phyloP scores from a whole-genome alignment of 2,113 vertebrate genomes.

The Macrotis lagotis region DNA sequence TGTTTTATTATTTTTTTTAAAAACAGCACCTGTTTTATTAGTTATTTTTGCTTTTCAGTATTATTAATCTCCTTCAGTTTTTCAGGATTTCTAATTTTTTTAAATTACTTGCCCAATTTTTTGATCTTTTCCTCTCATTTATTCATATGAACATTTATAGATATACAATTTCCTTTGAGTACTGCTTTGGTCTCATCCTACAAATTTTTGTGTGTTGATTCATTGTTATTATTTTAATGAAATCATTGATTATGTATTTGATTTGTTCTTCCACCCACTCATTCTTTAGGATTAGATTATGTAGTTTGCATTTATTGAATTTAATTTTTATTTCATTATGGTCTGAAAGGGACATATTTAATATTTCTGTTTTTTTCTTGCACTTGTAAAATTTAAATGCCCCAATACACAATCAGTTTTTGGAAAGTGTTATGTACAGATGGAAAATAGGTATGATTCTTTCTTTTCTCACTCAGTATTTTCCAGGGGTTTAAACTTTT shows the following conservation, averaged over 20 bases:
- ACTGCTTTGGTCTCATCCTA: neutral
- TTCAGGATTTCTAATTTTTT: neutral
- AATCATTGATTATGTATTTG: neutral
- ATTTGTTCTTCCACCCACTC: neutral
- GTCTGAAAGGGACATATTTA: neutral
- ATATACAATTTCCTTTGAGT: neutral
- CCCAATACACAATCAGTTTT: neutral
- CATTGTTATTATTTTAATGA: neutral
- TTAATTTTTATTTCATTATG: neutral
- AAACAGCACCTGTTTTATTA: neutral
- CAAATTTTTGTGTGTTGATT: neutral
- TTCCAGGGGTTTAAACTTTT: too few relatives aligned
- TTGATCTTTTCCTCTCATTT: neutral
- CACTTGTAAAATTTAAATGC: neutral
- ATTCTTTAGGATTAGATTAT: neutral
- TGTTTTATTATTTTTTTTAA: neutral
- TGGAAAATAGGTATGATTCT: too few relatives aligned
- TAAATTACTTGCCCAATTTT: neutral
- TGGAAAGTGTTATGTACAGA: too few relatives aligned
- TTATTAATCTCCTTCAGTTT: neutral
- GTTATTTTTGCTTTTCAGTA: neutral
- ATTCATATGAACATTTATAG: neutral
- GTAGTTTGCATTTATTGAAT: neutral
- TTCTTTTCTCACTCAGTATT: too few relatives aligned
- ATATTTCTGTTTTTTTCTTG: neutral